Evolutionary conservation across 2,888 invertebrate species (phyloP).

Genomic region (Imbricaverruca yamaguchii): DNA sequence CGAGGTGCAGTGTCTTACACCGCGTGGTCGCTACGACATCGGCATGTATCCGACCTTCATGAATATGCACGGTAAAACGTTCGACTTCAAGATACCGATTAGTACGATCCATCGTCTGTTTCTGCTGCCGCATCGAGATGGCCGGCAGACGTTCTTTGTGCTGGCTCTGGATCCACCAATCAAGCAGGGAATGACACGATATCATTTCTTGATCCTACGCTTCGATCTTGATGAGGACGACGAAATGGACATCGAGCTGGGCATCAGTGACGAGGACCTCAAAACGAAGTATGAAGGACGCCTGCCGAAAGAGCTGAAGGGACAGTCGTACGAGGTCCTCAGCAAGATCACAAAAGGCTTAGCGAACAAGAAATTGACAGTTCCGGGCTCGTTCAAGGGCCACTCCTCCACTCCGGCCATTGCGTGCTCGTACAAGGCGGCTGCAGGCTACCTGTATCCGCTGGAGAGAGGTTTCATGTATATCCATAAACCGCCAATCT

Average conservation of each 20-base stretch:
- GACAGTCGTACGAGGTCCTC: conserved; percentile 90
- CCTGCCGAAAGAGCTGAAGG: conserved; percentile 78
- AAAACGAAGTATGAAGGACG: conserved; percentile 90
- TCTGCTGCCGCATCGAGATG: conserved; percentile 91
- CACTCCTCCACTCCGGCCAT: conserved; percentile 82
- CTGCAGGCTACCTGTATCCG: conserved; percentile 94
- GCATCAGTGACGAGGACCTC: conserved; percentile 86
- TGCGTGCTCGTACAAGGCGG: conserved; percentile 94
- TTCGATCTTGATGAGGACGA: conserved; percentile 94
- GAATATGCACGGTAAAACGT: conserved; percentile 94
- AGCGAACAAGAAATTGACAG: conserved; percentile 87
- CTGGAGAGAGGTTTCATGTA: conserved; percentile 96
- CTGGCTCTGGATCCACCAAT: conserved; percentile 94
- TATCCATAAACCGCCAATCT: conserved; percentile 96
- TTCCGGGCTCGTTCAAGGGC: conserved; percentile 76
- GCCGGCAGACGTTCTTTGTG: conserved; percentile 97
- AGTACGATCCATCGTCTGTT: conserved; percentile 91
- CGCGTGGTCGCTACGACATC: conserved; percentile 94
- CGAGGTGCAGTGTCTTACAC: conserved; percentile 95
- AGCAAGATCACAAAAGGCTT: conserved; percentile 95
- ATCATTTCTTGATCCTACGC: conserved; percentile 88
- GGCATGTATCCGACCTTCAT: conserved; percentile 87
- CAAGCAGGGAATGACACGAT: conserved; percentile 97
- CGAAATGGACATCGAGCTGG: conserved; percentile 65
- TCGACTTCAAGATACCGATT: conserved; percentile 99